Evolutionary conservation across 2,888 invertebrate genomes (phyloP), one percentile per base, ranked within the genome.

Genomic region (Creontiades dilutus): DNA sequence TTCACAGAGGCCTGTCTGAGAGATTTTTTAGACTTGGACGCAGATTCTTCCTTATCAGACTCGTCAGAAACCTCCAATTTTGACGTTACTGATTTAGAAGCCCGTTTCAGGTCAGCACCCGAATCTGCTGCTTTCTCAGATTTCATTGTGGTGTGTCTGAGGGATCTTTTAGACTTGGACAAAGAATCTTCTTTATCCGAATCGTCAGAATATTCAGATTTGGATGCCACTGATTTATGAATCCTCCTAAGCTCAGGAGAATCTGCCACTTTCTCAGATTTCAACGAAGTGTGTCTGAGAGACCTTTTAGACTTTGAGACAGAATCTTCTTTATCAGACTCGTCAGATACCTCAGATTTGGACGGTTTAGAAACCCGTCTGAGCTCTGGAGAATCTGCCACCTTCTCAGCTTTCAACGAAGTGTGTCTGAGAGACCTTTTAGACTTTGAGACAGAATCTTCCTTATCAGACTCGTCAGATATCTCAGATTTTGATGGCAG

Each of bases 381-480:
- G 75, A 16, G 27, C 14, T 46, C 86, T 12, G 86, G 16, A 48
- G 46, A 46, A n/a, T 86, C 68, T 0, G 37, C 48, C 19, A 9
- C 27, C 13, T n/a, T 76, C 68, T 23, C 46, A 16, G 46, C n/a
- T 5, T 47, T 57, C 1, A 86, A 4, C 0, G 48, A 27, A 2
- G 48, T 27, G 13, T 23, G 27, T 19, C 47, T 52, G 13, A 23
- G n/a, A n/a, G 55, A 23, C 13, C 13, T 68, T 37, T 37, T 37
- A 37, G 37, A 37, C 23, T 23, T 68, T 1, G 68, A 68, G 2
- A 0, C 19, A 23, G 11, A 11, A 57, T 37, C 61, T 46, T 82
- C 89, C 19, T 75, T 47, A 16, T 89, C 89, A 55, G 89, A 89
- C 81, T 80, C 81, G 14, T 89, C 89, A 11, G 80, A 55, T 4